These are phyloP conservation scores for Acheta domesticus DNA, from an alignment of 2,888 invertebrate genomes.

Conservation along the genomic window DNA sequence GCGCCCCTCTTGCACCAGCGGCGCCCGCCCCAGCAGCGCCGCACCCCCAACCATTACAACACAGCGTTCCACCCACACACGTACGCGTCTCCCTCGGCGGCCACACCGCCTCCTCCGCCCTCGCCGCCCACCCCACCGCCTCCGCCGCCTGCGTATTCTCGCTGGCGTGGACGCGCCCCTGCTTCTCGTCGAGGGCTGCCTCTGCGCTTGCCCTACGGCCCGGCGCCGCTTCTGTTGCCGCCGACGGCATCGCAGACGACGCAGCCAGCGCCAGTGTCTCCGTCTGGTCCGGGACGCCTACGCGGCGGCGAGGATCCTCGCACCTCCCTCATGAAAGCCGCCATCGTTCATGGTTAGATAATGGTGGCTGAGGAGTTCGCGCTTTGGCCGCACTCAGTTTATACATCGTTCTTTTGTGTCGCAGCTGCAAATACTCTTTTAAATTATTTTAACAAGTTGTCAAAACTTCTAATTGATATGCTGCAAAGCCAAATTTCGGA, in stretches of 20 bases:
- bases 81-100: neutral
- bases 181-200: too few species aligned
- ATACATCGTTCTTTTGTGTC: too few species aligned
- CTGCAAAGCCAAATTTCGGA: too few species aligned
- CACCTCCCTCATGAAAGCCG: neutral
- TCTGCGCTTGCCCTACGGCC: neutral
- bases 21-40: neutral
- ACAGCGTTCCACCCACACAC: neutral
- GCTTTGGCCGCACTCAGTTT: too few species aligned
- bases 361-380: too few species aligned
- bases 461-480: too few species aligned
- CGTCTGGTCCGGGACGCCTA: neutral
- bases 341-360: neutral
- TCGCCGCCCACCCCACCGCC: neutral
- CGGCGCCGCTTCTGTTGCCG: neutral
- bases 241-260: neutral
- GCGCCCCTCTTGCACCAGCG: neutral
- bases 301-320: neutral
- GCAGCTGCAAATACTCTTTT: too few species aligned
- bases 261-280: neutral
- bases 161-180: neutral
- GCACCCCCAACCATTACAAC: neutral
- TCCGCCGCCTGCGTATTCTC: neutral
- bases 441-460: too few species aligned
- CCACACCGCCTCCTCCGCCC: neutral